Percentiles rank a stretch among this genome's conserved stretches.
phyloP scores from a whole-genome alignment of 1,140 invertebrate genomes.

The Diachasmimorpha longicaudata region DNA sequence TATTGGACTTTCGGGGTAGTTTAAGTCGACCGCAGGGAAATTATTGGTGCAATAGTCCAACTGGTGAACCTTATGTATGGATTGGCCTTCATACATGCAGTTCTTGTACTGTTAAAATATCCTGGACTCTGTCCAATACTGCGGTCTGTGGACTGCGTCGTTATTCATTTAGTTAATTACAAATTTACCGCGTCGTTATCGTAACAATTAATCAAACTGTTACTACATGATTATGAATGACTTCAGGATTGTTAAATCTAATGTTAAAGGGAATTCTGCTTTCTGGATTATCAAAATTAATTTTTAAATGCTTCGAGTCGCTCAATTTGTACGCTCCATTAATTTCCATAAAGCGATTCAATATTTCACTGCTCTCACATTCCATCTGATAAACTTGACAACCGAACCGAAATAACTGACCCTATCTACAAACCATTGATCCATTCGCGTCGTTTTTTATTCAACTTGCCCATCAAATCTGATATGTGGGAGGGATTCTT shows the following conservation, averaged over 20 bases:
- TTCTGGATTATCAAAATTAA: neutral
- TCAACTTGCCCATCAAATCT: neutral
- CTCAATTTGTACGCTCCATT: neutral
- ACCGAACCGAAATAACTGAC: neutral
- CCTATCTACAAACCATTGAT: constrained; percentile 5
- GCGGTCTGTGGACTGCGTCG: neutral
- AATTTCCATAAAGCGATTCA: neutral
- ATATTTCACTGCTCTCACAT: constrained; percentile 2
- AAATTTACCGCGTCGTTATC: neutral
- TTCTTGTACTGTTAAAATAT: neutral
- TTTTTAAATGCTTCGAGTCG: neutral
- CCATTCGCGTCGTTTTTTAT: neutral
- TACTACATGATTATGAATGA: neutral
- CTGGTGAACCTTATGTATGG: too few species aligned
- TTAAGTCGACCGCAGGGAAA: neutral
- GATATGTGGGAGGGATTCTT: neutral
- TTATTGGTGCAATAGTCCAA: neutral
- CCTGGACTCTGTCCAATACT: neutral
- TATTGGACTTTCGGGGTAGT: too few species aligned
- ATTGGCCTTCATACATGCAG: too few species aligned
- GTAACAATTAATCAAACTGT: neutral
- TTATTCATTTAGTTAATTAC: neutral
- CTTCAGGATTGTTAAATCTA: neutral
- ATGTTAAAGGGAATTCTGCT: neutral
- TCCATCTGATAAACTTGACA: neutral